These are phyloP conservation scores for Apis cerana DNA, from an alignment of 1,140 invertebrate species.

Conservation along the genomic window DNA sequence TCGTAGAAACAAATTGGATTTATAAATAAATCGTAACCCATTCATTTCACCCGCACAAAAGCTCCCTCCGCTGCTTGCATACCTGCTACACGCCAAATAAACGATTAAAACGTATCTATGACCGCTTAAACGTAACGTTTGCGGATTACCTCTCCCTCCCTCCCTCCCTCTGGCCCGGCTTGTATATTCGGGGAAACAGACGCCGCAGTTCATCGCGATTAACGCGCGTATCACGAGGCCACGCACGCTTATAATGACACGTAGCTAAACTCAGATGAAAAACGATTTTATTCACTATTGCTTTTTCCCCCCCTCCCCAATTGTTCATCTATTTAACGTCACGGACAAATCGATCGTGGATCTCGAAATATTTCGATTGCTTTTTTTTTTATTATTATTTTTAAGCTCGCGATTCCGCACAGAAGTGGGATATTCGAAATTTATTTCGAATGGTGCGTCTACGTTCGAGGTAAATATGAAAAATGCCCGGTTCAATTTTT, in stretches of 20 bases:
- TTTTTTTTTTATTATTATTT: background rate
- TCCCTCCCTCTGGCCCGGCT: background rate
- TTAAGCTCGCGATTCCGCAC: no score
- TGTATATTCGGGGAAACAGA: slow-evolving; percentile 3
- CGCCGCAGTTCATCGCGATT: slow-evolving; percentile 38
- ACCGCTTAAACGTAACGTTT: slow-evolving; percentile 29
- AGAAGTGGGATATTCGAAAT: no score
- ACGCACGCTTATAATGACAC: slow-evolving; percentile 16
- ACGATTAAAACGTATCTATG: slow-evolving; percentile 60
- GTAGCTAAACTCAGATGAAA: slow-evolving; percentile 13
- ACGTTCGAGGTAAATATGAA: no score
- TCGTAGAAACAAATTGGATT: slow-evolving; percentile 51
- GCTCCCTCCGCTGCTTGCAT: slow-evolving; percentile 29
- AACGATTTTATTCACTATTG: slow-evolving; percentile 36
- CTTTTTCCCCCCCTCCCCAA: no score
- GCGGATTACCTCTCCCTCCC: slow-evolving; percentile 27
- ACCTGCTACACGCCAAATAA: slow-evolving; percentile 32
- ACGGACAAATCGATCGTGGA: background rate
- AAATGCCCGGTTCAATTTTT: no score
- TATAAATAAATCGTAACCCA: slow-evolving; percentile 55
- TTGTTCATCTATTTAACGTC: background rate
- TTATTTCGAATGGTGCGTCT: no score
- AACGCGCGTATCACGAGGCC: slow-evolving; percentile 26
- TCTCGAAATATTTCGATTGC: background rate
- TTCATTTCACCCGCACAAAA: slow-evolving; percentile 54